Evolutionary conservation across 64 coral and sea anemone species (phyloP), one percentile per base, ranked within the genome.

Genomic region (Pocillopora verrucosa): DNA sequence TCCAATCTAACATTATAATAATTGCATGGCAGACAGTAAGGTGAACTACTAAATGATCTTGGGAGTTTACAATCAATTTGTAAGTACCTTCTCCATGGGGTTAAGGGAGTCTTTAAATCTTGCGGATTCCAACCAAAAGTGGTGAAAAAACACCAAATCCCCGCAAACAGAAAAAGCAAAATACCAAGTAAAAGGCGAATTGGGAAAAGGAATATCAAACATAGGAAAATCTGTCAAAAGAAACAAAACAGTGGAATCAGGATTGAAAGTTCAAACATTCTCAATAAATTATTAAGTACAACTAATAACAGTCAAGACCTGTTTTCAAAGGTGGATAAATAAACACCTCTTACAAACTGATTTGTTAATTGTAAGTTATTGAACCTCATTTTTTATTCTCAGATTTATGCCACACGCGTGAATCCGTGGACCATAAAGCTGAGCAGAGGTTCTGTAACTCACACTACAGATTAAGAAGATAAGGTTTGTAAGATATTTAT

Each of bases 41-140:
- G 30, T 30, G 30, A 30, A 30, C 30, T 30, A 30, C 30, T 30
- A 30, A 30, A 30, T 30, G 30, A 30, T 30, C 30, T 30, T 30
- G 30, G 30, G 30, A 30, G 30, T 30, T 30, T 30, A 36, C 14
- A 67, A 30, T 67, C 3, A 85, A 14, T 70, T 16, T 80, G 11
- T 35, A 22, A 7, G 26, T 77, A 91, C 90, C 90, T 76, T 91
- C 80, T 86, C 90, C 90, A 91, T 73, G 90, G 79, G 58, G 90
- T 34, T 56, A 91, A 70, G 17, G 90, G 90, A 58, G 82, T 91
- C 63, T 72, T 84, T 20, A 76, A 75, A 10, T 91, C 90, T 34
- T 24, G 34, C 5, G 59, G 72, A 78, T 91, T 83, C 45, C 57
- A 62, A 38, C 90, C 81, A 34, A 63, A 17, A 35, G 45, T 65